Base-by-base conservation (phyloP, 2,113 vertebrate genomes). In the Pelodiscus sinensis region DNA sequence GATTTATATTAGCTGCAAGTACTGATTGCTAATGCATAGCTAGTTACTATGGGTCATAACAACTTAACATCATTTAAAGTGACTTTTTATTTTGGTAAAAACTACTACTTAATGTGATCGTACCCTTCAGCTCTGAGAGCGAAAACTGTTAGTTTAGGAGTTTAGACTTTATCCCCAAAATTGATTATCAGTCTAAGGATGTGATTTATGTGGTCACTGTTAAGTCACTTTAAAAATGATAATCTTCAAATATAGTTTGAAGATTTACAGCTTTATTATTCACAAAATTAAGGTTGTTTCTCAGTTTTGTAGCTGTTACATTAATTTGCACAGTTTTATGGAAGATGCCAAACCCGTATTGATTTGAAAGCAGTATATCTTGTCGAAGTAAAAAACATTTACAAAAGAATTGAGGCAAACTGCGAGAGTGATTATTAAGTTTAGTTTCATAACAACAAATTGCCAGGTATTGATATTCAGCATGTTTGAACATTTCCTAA, bases 271-370 rank as follows among this genome's bases (percentile, higher is more conserved):
- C 92, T 97, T 91, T 93, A 95, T 82, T 97, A 31, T 96, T 92
- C 95, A 96, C 95, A 97, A 97, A 96, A 95, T 95, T 58, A 85
- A 50, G 86, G 77, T 94, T 86, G 93, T 94, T 88, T 89, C 71
- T 92, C 79, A 14, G 89, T 96, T 96, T 89, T 78, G 81, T 95
- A 94, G 92, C 94, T 96, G 92, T 86, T 95, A n/a, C 85, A 31
- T 95, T 93, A 89, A 86, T 89, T 94, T 91, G 90, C 93, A 90
- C 92, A 92, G 84, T 96, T 95, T 82, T 96, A 90, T 93, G 84
- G 90, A 96, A 96, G 96, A 97, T 97, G 97, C 97, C 97, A 97
- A 94, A 95, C 78, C 88, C 91, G 91, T 95, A 55, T 93, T 86
- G 89, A 92, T 89, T 94, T 58, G 92, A 88, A 95, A 94, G 88